Base-by-base conservation (phyloP, 2,888 invertebrate genomes). In the Coronaproctus castanopsis region DNA sequence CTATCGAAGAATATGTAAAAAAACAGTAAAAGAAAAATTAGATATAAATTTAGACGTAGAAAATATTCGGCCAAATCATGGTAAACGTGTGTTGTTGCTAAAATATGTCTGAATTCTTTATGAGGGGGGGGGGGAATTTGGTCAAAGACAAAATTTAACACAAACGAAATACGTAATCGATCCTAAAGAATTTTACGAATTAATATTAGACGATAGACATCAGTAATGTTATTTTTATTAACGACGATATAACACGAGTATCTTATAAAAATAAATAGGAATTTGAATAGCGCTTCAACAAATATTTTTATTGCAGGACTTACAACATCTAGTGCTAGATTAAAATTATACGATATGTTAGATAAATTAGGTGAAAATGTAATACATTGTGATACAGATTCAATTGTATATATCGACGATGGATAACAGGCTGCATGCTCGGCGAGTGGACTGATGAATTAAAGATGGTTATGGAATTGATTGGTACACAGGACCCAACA, bases 131-230 rank as follows among this genome's bases (percentile, higher is more conserved):
- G 65, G 64, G 21, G 66, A 67, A 61, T 66, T 66, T 58, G 64
- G 60, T 51, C 63, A 63, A 55, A 50, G 61, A 59, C 52, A 60
- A 52, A 63, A 63, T 61, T 56, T 60, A 55, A 48, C 53, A 19
- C 58, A 76, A 61, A 75, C 76, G 71, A 75, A 56, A 49, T 56
- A 36, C 21, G 56, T 56, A 18, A 49, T 49, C 3, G 56, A 56
- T 24, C 48, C 49, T 1, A 21, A 22, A 3, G 18, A 21, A 49
- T 56, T 56, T 21, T 49, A 49, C 49, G 49, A 56, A 8, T 48
- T 56, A 20, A 18, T 56, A 18, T 18, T 56, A 21, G 52, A 52
- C 18, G 52, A 56, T 49, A 2, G 14, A 21, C 21, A 54, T 2
- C 21, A 24, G 2, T 36, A 56, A 56, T 14, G 49, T 56, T 8